Percentiles rank a stretch among this genome's conserved stretches.
phyloP scores from a whole-genome alignment of 2,113 vertebrate species.

The Natator depressus region DNA sequence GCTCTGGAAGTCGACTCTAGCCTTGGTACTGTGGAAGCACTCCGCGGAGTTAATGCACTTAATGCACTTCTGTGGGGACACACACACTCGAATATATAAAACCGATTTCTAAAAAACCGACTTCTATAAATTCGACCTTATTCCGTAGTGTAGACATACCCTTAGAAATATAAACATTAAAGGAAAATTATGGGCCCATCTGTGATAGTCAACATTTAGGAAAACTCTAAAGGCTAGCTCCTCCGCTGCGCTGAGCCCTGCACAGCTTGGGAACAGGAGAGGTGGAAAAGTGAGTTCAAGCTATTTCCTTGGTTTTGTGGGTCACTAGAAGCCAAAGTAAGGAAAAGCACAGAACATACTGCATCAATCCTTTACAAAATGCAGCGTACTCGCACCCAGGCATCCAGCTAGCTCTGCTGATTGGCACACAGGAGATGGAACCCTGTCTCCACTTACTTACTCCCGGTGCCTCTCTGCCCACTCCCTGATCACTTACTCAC shows the following conservation, averaged over 20 bases:
- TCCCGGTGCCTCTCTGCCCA: background rate
- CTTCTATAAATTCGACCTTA: no score
- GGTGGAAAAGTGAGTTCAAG: background rate
- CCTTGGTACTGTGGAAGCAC: no score
- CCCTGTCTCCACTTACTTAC: accelerated
- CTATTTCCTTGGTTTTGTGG: background rate
- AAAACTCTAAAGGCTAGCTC: background rate
- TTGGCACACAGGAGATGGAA: background rate
- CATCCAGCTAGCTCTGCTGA: background rate
- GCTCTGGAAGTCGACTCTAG: no score
- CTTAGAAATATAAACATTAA: background rate
- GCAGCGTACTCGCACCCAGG: background rate
- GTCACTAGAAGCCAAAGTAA: background rate
- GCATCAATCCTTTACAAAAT: background rate
- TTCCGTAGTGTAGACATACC: no score
- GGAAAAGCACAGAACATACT: background rate
- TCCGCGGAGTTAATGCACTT: no score
- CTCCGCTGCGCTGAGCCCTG: background rate
- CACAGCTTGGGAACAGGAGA: background rate
- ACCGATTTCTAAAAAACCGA: no score
- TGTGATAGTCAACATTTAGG: background rate
- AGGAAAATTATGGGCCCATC: background rate
- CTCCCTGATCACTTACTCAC: background rate
- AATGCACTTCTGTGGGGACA: no score
- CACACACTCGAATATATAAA: no score